phyloP scores from a whole-genome alignment of 2,113 vertebrate species.

The Regulus satrapa region DNA sequence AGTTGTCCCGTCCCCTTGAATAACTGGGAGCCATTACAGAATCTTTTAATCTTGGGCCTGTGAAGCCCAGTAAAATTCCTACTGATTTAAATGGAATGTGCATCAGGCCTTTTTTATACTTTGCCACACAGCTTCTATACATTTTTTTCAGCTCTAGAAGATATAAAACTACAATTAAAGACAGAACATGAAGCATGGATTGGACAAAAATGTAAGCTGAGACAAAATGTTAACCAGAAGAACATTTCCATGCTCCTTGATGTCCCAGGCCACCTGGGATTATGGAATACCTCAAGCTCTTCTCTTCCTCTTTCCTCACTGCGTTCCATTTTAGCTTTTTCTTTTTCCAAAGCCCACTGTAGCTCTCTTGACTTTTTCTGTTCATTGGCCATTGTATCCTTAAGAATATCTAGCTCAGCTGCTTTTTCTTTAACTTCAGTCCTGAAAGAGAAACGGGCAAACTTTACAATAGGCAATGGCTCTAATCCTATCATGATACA shows the following conservation, averaged over 20 bases:
- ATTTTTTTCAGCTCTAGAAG: not conserved
- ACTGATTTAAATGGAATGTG: not conserved
- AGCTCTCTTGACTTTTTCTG: constrained; percentile 85
- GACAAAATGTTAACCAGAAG: not conserved
- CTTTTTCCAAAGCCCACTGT: constrained; percentile 89
- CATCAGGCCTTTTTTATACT: not conserved
- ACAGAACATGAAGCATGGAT: not conserved
- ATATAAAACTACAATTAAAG: not conserved
- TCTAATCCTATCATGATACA: not conserved
- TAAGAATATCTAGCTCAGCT: constrained; percentile 81
- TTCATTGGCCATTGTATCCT: constrained; percentile 81
- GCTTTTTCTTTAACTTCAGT: constrained; percentile 84
- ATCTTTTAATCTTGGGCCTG: not conserved
- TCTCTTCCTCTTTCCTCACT: constrained; percentile 80
- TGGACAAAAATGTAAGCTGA: not conserved
- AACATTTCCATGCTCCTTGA: not conserved
- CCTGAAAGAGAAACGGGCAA: constrained; percentile 65
- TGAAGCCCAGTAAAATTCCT: not conserved
- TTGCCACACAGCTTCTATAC: not conserved
- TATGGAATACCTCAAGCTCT: constrained; percentile 83
- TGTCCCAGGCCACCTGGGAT: not conserved
- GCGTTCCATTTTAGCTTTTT: constrained; percentile 78
- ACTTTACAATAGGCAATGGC: not conserved
- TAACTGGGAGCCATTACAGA: not conserved
- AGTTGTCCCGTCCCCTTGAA: not conserved